Conservation (phyloP, 2,888 invertebrate genomes). For the Epinotia demarniana region DNA sequence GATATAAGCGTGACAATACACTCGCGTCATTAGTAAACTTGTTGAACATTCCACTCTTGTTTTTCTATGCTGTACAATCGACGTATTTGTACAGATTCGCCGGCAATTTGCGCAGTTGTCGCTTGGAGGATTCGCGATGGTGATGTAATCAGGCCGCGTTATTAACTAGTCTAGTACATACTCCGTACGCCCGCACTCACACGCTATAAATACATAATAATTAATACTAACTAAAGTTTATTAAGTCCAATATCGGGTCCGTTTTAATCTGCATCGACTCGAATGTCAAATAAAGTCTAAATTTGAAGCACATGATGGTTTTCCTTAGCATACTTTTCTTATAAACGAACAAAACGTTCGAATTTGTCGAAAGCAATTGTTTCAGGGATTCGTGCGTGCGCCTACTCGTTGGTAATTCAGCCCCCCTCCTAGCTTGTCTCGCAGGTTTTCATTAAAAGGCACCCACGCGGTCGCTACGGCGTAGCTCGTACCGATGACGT, state of each 20-base stretch:
- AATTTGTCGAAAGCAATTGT: slow-evolving; percentile 52
- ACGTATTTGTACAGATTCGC: slow-evolving; percentile 76
- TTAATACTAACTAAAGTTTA: slow-evolving; percentile 16
- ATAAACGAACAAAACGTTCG: slow-evolving; percentile 16
- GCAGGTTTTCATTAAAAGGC: slow-evolving; percentile 50
- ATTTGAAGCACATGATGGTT: neutral
- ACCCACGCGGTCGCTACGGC: slow-evolving; percentile 59
- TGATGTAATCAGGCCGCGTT: slow-evolving; percentile 65
- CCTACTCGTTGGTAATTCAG: slow-evolving; percentile 50
- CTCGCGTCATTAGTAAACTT: slow-evolving; percentile 65
- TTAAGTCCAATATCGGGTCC: neutral
- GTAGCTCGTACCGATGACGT: slow-evolving; percentile 67
- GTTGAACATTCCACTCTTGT: slow-evolving; percentile 68
- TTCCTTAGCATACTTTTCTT: slow-evolving; percentile 12
- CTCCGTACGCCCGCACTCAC: slow-evolving; percentile 23
- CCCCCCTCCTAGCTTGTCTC: slow-evolving; percentile 54
- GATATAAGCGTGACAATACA: slow-evolving; percentile 63
- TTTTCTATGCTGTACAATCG: slow-evolving; percentile 64
- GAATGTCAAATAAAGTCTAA: slow-evolving; percentile 9
- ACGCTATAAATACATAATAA: slow-evolving; percentile 26
- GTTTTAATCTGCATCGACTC: neutral
- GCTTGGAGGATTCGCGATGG: slow-evolving; percentile 54
- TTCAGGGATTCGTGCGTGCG: slow-evolving; percentile 50
- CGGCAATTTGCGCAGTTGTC: slow-evolving; percentile 74
- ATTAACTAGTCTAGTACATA: slow-evolving; percentile 44